These are phyloP conservation scores for Oscheius sp. DNA, from an alignment of 1,140 invertebrate species.

Conservation along the genomic window DNA sequence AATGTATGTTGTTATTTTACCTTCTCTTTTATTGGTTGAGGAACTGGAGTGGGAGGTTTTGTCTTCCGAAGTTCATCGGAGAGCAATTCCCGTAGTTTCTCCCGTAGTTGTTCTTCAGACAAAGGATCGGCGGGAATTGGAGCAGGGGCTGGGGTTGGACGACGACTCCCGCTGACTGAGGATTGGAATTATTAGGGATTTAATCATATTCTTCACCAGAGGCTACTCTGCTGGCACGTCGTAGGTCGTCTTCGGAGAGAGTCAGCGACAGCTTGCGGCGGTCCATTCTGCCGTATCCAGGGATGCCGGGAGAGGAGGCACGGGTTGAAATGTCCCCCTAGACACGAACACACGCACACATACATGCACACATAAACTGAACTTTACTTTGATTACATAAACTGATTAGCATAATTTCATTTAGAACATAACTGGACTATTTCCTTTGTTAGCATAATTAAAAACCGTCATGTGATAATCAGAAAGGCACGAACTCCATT, in stretches of 20 bases:
- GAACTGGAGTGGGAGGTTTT: background rate
- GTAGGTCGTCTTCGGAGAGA: slow-evolving; percentile 2
- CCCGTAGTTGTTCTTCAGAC: background rate
- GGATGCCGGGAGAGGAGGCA: background rate
- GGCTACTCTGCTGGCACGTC: background rate
- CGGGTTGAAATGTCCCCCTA: background rate
- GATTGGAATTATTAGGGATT: background rate
- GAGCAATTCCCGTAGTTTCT: background rate
- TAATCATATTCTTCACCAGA: background rate
- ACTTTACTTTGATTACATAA: background rate
- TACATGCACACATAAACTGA: too few relatives aligned
- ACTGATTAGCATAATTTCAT: background rate
- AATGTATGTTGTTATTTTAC: too few relatives aligned
- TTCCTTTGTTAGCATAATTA: background rate
- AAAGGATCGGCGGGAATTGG: background rate
- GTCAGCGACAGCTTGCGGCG: background rate
- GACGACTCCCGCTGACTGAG: background rate
- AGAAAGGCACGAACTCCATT: too few relatives aligned
- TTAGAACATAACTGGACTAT: background rate
- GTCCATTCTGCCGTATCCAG: background rate
- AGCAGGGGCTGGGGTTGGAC: background rate
- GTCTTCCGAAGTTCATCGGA: background rate
- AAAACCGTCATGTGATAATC: background rate
- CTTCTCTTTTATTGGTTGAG: too few relatives aligned
- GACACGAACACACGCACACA: background rate